phyloP scores from a whole-genome alignment of 2,888 invertebrate species.

The Baccha elongata region DNA sequence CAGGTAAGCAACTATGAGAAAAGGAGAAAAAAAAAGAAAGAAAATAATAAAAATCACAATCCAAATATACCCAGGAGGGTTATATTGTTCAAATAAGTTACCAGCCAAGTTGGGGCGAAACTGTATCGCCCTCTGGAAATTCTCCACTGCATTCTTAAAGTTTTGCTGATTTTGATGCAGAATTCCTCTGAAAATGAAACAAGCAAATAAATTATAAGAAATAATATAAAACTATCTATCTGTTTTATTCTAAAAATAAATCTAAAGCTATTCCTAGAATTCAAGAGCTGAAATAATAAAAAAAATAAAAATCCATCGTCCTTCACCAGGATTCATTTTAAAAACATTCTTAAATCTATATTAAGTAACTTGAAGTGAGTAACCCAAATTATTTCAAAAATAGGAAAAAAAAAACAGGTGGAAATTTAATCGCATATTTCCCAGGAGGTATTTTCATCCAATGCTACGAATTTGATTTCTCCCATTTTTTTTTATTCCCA shows the following conservation, averaged over 20 bases:
- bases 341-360: background rate
- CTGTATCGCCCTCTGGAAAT: slow-evolving; percentile 95
- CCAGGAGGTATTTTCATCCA: slow-evolving; percentile 23
- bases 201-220: background rate
- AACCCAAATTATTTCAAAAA: slow-evolving; percentile 4
- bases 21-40: slow-evolving; percentile 6
- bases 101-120: slow-evolving; percentile 96
- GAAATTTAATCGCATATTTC: slow-evolving; percentile 26
- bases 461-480: slow-evolving; percentile 40
- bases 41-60: slow-evolving; percentile 30
- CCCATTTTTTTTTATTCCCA: slow-evolving; percentile 13
- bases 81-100: slow-evolving; percentile 84
- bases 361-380: slow-evolving; percentile 1
- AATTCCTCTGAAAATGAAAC: slow-evolving; percentile 89
- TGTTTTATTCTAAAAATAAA: too few relatives aligned
- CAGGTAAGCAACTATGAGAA: slow-evolving; percentile 93
- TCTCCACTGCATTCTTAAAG: slow-evolving; percentile 93
- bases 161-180: slow-evolving; percentile 94
- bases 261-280: too few relatives aligned
- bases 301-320: background rate
- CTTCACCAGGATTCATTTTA: background rate
- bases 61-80: slow-evolving; percentile 38
- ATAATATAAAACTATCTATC: too few relatives aligned
- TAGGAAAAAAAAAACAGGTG: slow-evolving; percentile 24
- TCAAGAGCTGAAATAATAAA: too few relatives aligned